Conservation (phyloP, 2,888 invertebrate species). For the Trilocha varians region DNA sequence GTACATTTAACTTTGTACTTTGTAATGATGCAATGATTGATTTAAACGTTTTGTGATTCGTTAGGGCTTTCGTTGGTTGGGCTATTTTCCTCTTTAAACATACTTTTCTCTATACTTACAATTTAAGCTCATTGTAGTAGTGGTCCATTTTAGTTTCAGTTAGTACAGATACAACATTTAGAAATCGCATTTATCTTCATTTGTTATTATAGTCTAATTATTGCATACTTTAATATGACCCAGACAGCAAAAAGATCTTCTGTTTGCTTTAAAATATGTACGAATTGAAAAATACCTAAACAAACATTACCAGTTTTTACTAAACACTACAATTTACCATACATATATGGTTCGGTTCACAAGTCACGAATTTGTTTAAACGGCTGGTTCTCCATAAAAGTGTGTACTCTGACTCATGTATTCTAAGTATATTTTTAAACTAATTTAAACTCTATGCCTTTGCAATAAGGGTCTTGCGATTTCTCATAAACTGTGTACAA, state of each 20-base stretch:
- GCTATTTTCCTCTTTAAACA: too few relatives aligned
- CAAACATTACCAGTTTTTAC: slow-evolving; percentile 23
- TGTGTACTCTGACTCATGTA: slow-evolving; percentile 43
- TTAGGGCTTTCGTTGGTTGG: too few relatives aligned
- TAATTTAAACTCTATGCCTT: slow-evolving; percentile 26
- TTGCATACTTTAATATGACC: not conserved
- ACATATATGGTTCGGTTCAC: slow-evolving; percentile 38
- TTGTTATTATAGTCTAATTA: too few relatives aligned
- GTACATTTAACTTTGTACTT: too few relatives aligned
- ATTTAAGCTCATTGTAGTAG: too few relatives aligned
- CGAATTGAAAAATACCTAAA: not conserved
- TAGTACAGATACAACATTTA: too few relatives aligned
- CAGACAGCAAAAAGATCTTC: not conserved
- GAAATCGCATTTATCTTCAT: too few relatives aligned
- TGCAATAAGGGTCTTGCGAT: slow-evolving; percentile 16
- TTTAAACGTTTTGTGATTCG: too few relatives aligned
- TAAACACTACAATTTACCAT: slow-evolving; percentile 41
- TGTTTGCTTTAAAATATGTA: too few relatives aligned
- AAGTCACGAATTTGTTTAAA: slow-evolving; percentile 36
- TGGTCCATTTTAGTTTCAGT: too few relatives aligned
- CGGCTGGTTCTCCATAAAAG: slow-evolving; percentile 35
- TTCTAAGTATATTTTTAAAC: slow-evolving; percentile 18
- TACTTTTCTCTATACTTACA: too few relatives aligned
- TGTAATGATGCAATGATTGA: too few relatives aligned
- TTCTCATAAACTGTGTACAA: slow-evolving; percentile 11